These are phyloP conservation scores for Plestiodon gilberti DNA, from an alignment of 2,113 vertebrate species.

Conservation along the genomic window DNA sequence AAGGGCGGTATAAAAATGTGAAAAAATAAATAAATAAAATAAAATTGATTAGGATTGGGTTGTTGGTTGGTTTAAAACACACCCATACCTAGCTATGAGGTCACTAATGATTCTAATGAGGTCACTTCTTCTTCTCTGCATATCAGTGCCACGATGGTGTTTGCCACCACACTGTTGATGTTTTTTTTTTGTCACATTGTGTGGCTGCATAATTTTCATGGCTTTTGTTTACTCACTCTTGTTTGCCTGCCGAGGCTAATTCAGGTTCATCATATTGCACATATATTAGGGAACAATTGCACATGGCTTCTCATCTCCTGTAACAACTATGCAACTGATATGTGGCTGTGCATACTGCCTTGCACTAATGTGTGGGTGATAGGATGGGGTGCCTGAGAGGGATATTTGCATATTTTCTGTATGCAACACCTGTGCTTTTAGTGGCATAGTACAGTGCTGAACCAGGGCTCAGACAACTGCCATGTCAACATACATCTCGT, in stretches of 20 bases:
- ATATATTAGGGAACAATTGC: neutral
- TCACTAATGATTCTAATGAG: neutral
- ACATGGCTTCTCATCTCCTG: neutral
- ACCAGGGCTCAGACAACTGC: no score
- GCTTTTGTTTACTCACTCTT: neutral
- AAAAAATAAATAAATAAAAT: no score
- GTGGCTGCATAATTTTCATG: neutral
- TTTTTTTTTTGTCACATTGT: neutral
- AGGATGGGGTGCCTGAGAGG: no score
- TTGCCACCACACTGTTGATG: neutral
- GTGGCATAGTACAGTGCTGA: neutral
- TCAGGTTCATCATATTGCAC: neutral
- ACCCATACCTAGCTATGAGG: no score
- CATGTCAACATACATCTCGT: neutral
- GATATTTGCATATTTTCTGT: no score
- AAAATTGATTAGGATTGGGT: no score
- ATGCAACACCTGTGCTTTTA: neutral
- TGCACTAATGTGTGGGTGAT: no score
- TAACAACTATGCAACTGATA: neutral
- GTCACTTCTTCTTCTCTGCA: no score
- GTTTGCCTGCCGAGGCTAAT: neutral
- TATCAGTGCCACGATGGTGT: neutral
- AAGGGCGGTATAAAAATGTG: no score
- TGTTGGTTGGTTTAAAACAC: no score
- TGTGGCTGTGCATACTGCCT: no score